Evolutionary conservation across 2,888 invertebrate genomes (phyloP).

Genomic region (Mycogona germanica): DNA sequence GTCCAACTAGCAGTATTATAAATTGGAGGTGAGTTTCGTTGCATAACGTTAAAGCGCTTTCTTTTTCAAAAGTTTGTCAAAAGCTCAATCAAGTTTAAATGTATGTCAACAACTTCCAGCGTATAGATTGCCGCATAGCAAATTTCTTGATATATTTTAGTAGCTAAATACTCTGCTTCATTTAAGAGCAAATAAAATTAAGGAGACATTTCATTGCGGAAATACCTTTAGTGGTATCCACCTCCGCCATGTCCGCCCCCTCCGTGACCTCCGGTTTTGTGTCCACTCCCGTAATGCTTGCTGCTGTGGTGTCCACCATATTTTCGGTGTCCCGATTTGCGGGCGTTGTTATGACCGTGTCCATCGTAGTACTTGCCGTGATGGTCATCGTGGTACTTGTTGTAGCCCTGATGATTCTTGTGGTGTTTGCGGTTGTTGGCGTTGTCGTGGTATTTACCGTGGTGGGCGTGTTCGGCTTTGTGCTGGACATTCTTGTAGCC

Average conservation of each 20-base stretch:
- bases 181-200: no score
- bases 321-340: slow-evolving; percentile 9
- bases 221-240: no score
- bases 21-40: no score
- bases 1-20: no score
- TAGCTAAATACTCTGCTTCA: no score
- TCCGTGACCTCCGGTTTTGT: slow-evolving; percentile 7
- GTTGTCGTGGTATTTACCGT: slow-evolving; percentile 38
- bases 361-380: slow-evolving; percentile 18
- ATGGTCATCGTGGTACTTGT: slow-evolving; percentile 18
- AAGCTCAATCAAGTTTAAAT: no score
- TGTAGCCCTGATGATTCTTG: slow-evolving; percentile 17
- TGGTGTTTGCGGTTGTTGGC: slow-evolving; percentile 19
- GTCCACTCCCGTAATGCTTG: slow-evolving; percentile 7
- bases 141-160: no score
- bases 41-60: no score
- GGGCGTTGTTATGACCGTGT: slow-evolving; percentile 14
- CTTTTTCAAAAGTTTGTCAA: no score
- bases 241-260: slow-evolving; percentile 4
- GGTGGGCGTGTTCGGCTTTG: slow-evolving; percentile 43
- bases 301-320: slow-evolving; percentile 19
- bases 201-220: no score
- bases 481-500: slow-evolving; percentile 46
- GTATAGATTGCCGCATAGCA: no score
- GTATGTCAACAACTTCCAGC: no score